These are phyloP conservation scores for Hyles lineata DNA, from an alignment of 2,888 invertebrate species.

Conservation along the genomic window DNA sequence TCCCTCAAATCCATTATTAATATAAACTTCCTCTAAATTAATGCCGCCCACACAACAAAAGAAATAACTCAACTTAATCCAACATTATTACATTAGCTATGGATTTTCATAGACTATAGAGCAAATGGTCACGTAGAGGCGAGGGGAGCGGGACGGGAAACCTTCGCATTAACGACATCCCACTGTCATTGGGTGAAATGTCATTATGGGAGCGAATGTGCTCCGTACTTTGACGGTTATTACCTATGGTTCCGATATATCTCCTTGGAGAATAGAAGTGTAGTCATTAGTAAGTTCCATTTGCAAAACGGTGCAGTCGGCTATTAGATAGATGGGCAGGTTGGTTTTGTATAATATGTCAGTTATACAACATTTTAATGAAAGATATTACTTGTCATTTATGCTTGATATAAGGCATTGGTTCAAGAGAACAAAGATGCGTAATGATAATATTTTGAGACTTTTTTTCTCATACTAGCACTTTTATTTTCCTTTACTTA, in stretches of 20 bases:
- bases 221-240: neutral
- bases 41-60: neutral
- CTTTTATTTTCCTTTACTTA: no score
- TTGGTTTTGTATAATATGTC: neutral
- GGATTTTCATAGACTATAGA: conserved; percentile 15
- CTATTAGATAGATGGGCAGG: neutral
- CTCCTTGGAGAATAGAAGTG: conserved; percentile 1
- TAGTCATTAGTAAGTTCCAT: neutral
- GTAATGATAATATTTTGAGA: no score
- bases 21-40: neutral
- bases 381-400: no score
- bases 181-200: conserved; percentile 11
- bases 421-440: no score
- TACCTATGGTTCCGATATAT: neutral
- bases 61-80: conserved; percentile 10
- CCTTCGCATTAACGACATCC: conserved; percentile 24
- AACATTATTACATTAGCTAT: conserved; percentile 21
- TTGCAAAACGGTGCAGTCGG: neutral
- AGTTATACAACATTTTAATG: no score
- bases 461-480: no score
- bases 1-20: neutral
- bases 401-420: no score
- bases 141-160: neutral
- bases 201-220: conserved; percentile 1
- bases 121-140: conserved; percentile 16